These are phyloP conservation scores for Setophaga kirtlandii DNA, from an alignment of 2,113 vertebrate species.

Conservation along the genomic window DNA sequence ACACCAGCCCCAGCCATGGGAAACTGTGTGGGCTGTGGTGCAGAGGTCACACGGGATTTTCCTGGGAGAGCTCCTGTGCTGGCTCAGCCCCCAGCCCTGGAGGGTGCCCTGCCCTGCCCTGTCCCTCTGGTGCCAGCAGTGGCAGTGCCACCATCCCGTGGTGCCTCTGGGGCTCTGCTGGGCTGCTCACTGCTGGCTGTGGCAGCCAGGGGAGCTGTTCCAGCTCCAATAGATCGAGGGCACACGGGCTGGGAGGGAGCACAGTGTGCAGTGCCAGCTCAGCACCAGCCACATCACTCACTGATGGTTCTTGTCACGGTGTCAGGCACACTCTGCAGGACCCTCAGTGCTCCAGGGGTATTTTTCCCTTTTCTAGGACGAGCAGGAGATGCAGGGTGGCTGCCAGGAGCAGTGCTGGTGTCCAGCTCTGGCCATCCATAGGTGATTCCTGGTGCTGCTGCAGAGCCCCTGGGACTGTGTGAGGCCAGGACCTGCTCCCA, in stretches of 20 bases:
- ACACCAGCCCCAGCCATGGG: rapidly evolving
- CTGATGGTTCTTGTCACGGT: rapidly evolving
- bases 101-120: neutral
- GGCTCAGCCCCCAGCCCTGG: rapidly evolving
- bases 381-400: rapidly evolving
- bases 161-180: neutral
- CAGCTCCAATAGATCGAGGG: neutral
- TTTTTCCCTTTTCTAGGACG: neutral
- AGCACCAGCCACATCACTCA: neutral
- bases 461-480: neutral
- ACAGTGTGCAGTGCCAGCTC: rapidly evolving
- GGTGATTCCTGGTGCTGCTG: neutral
- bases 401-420: rapidly evolving
- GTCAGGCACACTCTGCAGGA: rapidly evolving
- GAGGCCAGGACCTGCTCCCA: neutral
- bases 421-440: rapidly evolving
- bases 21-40: neutral
- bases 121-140: neutral
- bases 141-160: neutral
- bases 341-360: rapidly evolving
- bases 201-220: neutral
- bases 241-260: rapidly evolving
- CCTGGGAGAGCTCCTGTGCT: neutral
- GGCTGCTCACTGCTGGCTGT: neutral
- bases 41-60: rapidly evolving